Base-by-base conservation (phyloP, 2,113 vertebrate species). In the Psettodes erumei region DNA sequence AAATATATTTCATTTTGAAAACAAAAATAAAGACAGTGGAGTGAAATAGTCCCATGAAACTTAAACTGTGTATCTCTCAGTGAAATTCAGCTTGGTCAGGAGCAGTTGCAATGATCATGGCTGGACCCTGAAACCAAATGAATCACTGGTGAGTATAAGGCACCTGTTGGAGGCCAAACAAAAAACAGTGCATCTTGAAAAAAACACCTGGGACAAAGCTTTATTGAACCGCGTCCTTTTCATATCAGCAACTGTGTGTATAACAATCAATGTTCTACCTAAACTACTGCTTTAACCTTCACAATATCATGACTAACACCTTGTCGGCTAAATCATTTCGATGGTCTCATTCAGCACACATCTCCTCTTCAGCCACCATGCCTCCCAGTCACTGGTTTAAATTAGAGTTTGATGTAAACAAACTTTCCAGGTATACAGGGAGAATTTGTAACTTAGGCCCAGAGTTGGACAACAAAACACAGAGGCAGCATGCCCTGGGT, bases 301-400 rank as follows among this genome's bases (percentile, higher is more conserved):
- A 81, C 73, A 75, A 56, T 30, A 61, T 69, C 51, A 64, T 55
- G 58, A 56, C 55, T 51, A 59, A 21, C 68, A 81, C 50, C 27
- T 72, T 37, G 55, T 78, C 71, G 79, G 47, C 28, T 88, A 82
- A 84, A 89, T 89, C 72, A 85, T 84, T 85, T 74, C 80, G 58
- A 76, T 79, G 13, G 61, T 54, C 40, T 69, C 62, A 40, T 82
- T 85, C 75, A 68, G 42, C 48, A 38, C 45, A 23, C 55, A 75
- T 64, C 67, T 73, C 30, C 70, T 84, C 69, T 73, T 47, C 60
- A 63, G 69, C n/a, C 62, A 13, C 60, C n/a, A 27, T 65, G 66
- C 30, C 70, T 72, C 23, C 28, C 27, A 55, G 88, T 65, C 61
- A 32, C 51, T 23, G 42, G 61, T 70, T 55, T 74, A 54, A 84